These are phyloP conservation scores for Gymnarchus niloticus DNA, from an alignment of 2,113 vertebrate species.

Conservation along the genomic window DNA sequence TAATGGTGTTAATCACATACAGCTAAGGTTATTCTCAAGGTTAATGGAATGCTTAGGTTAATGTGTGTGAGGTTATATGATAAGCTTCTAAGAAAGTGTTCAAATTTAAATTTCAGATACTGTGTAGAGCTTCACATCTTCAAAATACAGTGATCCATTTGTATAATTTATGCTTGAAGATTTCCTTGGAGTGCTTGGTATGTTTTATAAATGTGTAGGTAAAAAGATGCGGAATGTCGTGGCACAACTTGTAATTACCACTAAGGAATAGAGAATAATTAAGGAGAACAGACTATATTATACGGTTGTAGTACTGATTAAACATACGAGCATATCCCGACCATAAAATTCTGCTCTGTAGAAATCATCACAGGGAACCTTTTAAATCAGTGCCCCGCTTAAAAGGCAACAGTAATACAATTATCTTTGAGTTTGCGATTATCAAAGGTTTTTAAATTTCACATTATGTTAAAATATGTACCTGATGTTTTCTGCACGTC, in stretches of 20 bases:
- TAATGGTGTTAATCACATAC: slow-evolving; percentile 17
- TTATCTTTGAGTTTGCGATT: background rate
- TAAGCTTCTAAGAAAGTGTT: background rate
- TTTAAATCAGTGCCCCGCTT: background rate
- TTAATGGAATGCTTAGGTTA: background rate
- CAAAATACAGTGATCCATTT: background rate
- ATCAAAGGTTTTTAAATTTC: slow-evolving; percentile 3
- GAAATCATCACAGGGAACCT: background rate
- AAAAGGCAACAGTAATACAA: background rate
- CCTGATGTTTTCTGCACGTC: background rate
- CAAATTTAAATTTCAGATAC: background rate
- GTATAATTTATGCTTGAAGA: background rate
- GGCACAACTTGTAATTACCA: background rate
- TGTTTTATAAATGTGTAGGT: background rate
- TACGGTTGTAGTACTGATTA: background rate
- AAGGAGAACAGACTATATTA: background rate
- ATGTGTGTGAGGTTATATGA: background rate
- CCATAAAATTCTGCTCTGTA: background rate
- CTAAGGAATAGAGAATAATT: background rate
- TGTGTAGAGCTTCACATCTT: background rate
- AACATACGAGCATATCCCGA: background rate
- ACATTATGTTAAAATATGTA: background rate
- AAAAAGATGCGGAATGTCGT: background rate
- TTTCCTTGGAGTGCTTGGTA: background rate
- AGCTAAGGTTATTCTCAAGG: background rate